phyloP scores from a whole-genome alignment of 2,888 invertebrate genomes.

The Scelioninae gen. 2 region DNA sequence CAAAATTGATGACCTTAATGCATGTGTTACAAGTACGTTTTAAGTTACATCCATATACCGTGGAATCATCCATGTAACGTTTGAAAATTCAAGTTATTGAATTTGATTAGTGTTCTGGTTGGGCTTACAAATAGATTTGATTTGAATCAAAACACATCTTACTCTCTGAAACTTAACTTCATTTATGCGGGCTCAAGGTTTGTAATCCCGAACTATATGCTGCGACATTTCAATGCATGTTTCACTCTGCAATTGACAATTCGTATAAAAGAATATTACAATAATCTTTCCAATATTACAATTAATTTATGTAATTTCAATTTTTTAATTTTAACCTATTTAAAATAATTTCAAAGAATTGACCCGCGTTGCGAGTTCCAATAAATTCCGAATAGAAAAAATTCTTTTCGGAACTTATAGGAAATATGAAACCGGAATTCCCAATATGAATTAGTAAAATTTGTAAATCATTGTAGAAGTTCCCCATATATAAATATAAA shows the following conservation, averaged over 20 bases:
- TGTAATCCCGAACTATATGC: slow-evolving; percentile 43
- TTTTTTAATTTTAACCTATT: background rate
- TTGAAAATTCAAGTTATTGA: slow-evolving; percentile 46
- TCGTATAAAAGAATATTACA: background rate
- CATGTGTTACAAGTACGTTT: slow-evolving; percentile 27
- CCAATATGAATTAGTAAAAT: no score
- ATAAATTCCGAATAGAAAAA: no score
- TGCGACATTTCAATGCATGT: slow-evolving; percentile 9
- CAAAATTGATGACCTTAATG: slow-evolving; percentile 42
- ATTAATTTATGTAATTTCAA: no score
- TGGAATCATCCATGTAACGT: slow-evolving; percentile 24
- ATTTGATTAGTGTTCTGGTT: slow-evolving; percentile 49
- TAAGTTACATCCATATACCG: slow-evolving; percentile 24
- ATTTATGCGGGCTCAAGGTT: slow-evolving; percentile 39
- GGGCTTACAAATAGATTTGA: slow-evolving; percentile 48
- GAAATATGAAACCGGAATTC: no score
- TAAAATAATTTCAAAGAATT: no score
- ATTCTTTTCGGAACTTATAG: no score
- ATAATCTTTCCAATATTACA: background rate
- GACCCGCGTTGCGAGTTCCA: no score
- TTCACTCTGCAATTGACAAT: slow-evolving; percentile 6
- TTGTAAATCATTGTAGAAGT: no score
- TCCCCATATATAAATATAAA: no score
- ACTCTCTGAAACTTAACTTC: slow-evolving; percentile 42
- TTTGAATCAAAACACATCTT: slow-evolving; percentile 49